phyloP scores from a whole-genome alignment of 2,797 vertebrate species.

The Denticeps clupeoides region DNA sequence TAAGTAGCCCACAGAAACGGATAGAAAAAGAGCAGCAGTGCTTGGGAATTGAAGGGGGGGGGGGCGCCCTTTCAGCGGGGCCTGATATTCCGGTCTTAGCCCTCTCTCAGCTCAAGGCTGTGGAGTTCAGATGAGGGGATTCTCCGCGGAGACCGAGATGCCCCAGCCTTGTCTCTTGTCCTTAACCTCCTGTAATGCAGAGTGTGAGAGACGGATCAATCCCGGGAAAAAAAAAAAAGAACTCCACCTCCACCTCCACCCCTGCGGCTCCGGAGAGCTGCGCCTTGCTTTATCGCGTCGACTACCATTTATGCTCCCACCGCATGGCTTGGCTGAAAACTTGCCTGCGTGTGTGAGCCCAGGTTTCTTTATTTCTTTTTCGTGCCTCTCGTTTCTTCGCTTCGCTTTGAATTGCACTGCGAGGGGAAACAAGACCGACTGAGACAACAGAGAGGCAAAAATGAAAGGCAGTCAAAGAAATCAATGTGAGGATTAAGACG shows the following conservation, averaged over 20 bases:
- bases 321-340: too few species aligned
- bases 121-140: background rate
- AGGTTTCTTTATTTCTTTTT: too few species aligned
- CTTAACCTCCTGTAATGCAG: background rate
- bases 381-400: too few species aligned
- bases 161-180: background rate
- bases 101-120: conserved; percentile 7
- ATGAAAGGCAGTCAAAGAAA: conserved; percentile 25
- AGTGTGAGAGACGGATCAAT: conserved; percentile 12
- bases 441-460: conserved; percentile 20
- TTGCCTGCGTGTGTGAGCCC: too few species aligned
- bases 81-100: conserved; percentile 7
- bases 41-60: too few species aligned
- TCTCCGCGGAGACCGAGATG: background rate
- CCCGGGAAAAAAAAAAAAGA: background rate
- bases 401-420: too few species aligned
- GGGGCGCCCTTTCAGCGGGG: conserved; percentile 4
- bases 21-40: conserved; percentile 16
- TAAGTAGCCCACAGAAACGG: conserved; percentile 27
- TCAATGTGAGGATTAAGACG: too few species aligned
- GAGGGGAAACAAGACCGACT: too few species aligned
- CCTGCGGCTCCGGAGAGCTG: too few species aligned
- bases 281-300: too few species aligned
- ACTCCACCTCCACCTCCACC: conserved; percentile 4
- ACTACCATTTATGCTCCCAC: too few species aligned